phyloP scores from a whole-genome alignment of 2,888 invertebrate species.

The Micoletzkya japonica region DNA sequence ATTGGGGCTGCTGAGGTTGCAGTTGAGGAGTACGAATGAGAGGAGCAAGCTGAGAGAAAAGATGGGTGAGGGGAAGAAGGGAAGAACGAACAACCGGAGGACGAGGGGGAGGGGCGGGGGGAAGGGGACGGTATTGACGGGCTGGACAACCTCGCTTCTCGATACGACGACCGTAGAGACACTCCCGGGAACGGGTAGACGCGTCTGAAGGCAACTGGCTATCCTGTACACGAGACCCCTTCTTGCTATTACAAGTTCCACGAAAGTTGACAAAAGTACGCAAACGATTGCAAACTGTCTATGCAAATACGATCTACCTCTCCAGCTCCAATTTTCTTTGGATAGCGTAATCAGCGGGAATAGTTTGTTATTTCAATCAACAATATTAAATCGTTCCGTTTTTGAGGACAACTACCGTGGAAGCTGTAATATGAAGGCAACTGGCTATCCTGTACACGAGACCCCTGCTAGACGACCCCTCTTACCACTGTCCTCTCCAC shows the following conservation, averaged over 20 bases:
- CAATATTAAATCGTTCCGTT: no score
- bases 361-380: no score
- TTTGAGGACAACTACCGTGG: no score
- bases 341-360: no score
- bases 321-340: no score
- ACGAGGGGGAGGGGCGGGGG: constrained; percentile 2
- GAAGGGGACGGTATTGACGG: constrained; percentile 42
- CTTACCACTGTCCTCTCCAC: constrained; percentile 33
- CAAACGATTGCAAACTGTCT: no score
- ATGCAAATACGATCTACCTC: no score
- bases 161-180: constrained; percentile 54
- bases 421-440: not conserved
- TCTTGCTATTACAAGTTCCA: no score
- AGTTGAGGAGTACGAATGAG: not conserved
- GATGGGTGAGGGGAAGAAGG: no score
- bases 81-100: no score
- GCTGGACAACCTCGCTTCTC: constrained; percentile 58
- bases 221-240: not conserved
- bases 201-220: not conserved
- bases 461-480: no score
- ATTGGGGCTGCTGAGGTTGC: not conserved
- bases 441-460: not conserved
- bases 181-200: constrained; percentile 41
- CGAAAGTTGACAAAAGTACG: no score
- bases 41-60: constrained; percentile 4